phyloP scores from a whole-genome alignment of 2,113 vertebrate genomes.

The Azemiops feae region DNA sequence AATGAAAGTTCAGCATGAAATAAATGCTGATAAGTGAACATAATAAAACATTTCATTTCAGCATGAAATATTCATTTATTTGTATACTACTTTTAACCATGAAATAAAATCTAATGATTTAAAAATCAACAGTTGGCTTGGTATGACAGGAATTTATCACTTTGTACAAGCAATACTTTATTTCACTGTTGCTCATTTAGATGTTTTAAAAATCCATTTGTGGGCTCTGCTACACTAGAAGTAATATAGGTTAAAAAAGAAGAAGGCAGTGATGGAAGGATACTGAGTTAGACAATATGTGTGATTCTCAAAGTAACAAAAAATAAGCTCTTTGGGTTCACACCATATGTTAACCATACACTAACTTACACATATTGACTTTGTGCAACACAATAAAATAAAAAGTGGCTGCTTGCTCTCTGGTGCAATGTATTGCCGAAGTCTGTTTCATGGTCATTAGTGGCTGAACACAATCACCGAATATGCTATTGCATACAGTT shows the following conservation, averaged over 20 bases:
- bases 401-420: not conserved
- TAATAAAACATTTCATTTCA: not conserved
- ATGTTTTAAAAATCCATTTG: not conserved
- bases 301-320: not conserved
- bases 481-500: not conserved
- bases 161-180: not conserved
- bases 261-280: not conserved
- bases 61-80: not conserved
- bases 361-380: not conserved
- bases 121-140: not conserved
- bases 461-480: not conserved
- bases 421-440: not conserved
- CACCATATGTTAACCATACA: not conserved
- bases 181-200: not conserved
- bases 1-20: not conserved
- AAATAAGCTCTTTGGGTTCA: not conserved
- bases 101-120: not conserved
- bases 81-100: not conserved
- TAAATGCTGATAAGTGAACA: not conserved
- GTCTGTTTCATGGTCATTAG: not conserved
- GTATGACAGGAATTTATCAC: not conserved
- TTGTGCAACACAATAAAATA: not conserved
- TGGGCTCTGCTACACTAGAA: not conserved
- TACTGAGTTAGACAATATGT: not conserved
- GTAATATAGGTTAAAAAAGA: not conserved